A percentile compares a stretch with the other conserved stretches of the same genome.
Evolutionary conservation across 2,888 invertebrate species (phyloP).

Genomic region (Maniola hyperantus): DNA sequence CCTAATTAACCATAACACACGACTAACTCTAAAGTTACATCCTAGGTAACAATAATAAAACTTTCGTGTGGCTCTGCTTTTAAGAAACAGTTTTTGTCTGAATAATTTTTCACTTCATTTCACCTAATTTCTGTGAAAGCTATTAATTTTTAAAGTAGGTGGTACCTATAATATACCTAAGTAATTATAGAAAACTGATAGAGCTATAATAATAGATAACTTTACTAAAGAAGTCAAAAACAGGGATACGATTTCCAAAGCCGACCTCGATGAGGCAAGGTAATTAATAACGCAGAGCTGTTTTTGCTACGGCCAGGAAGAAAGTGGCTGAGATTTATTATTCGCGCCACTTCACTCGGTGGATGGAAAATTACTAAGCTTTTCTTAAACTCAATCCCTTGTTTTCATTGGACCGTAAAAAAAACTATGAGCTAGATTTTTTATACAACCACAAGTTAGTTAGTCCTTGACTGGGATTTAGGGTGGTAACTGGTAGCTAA

Average conservation of each 20-base stretch:
- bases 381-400: constrained; percentile 41
- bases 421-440: constrained; percentile 34
- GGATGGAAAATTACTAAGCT: constrained; percentile 41
- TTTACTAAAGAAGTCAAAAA: constrained; percentile 67
- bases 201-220: constrained; percentile 24
- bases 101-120: background rate
- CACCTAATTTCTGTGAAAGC: background rate
- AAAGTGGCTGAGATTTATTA: constrained; percentile 73
- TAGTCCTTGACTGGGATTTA: background rate
- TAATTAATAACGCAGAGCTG: constrained; percentile 75
- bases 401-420: constrained; percentile 34
- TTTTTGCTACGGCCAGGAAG: constrained; percentile 64
- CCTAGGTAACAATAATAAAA: background rate
- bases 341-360: constrained; percentile 62
- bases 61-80: too few relatives aligned
- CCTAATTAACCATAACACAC: too few relatives aligned
- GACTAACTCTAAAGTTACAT: background rate
- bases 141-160: background rate
- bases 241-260: constrained; percentile 71
- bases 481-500: background rate
- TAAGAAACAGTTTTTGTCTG: too few relatives aligned
- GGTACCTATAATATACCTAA: background rate
- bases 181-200: constrained; percentile 2
- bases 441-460: background rate
- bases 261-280: constrained; percentile 63